Conservation (phyloP, 2,888 invertebrate species). For the Drosophila phalerata region DNA sequence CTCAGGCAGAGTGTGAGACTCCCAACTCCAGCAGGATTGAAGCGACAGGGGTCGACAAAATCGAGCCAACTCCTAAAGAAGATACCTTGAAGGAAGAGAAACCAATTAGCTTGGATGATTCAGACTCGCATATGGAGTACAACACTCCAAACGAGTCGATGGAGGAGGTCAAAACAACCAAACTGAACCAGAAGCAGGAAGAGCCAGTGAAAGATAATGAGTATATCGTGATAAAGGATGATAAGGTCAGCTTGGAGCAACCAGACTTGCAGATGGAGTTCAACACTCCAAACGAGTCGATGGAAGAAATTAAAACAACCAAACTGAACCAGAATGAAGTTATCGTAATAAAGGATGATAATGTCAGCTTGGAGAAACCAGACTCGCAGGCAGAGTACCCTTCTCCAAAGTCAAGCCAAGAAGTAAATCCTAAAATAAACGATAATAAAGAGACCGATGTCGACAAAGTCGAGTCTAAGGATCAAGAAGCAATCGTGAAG, state of each 20-base stretch:
- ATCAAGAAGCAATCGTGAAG: not conserved
- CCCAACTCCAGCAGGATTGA: not conserved
- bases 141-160: slow-evolving; percentile 1
- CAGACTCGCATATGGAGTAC: slow-evolving; percentile 1
- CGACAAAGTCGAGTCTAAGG: not conserved
- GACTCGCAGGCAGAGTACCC: not conserved
- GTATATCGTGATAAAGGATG: not conserved
- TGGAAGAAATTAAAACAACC: not conserved
- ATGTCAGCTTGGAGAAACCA: not conserved
- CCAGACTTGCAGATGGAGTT: slow-evolving; percentile 1
- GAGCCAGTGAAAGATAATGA: not conserved
- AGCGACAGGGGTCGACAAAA: not conserved
- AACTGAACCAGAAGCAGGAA: not conserved
- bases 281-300: not conserved
- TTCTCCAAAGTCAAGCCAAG: not conserved
- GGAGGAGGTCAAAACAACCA: not conserved
- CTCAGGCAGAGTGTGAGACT: not conserved
- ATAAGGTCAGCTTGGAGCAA: no score
- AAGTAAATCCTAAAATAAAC: no score
- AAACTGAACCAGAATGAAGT: not conserved
- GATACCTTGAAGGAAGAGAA: not conserved
- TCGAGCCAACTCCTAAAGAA: not conserved
- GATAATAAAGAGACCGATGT: not conserved
- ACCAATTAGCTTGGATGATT: no score
- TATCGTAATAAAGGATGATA: not conserved